Evolutionary conservation across 1,140 invertebrate genomes (phyloP).

Genomic region (Drosophila hydei): DNA sequence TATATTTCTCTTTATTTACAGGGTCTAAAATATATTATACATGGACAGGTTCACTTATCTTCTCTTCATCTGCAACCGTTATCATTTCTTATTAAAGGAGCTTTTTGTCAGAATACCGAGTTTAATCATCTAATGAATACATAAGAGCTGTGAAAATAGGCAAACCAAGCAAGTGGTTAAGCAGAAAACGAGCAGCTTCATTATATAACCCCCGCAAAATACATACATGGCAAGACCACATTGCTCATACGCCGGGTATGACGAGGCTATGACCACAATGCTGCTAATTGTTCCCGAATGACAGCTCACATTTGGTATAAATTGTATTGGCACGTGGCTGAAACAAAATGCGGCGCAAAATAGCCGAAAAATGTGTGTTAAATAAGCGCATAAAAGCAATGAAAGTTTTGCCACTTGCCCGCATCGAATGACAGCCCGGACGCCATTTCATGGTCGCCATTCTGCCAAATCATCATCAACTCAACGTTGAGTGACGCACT

Average conservation of each 20-base stretch:
- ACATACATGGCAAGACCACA: conserved; percentile 21
- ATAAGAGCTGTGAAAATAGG: conserved; percentile 1
- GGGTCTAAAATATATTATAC: too few species aligned
- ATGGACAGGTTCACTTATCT: too few species aligned
- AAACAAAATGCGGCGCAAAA: conserved; percentile 60
- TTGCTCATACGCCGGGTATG: conserved; percentile 55
- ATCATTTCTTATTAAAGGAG: too few species aligned
- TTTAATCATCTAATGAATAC: conserved; percentile 42
- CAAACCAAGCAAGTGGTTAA: not conserved
- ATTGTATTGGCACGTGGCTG: conserved; percentile 41
- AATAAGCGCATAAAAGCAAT: conserved; percentile 79
- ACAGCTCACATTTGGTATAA: conserved; percentile 59
- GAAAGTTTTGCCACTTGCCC: conserved; percentile 73
- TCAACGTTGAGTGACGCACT: conserved; percentile 25
- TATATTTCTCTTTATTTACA: too few species aligned
- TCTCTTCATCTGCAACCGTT: too few species aligned
- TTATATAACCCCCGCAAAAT: conserved; percentile 39
- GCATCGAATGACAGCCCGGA: conserved; percentile 43
- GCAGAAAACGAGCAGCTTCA: conserved; percentile 52
- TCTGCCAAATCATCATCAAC: conserved; percentile 69
- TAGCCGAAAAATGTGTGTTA: conserved; percentile 76
- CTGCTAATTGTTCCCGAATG: conserved; percentile 72
- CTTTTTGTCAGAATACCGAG: not conserved
- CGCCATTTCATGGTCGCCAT: conserved; percentile 54
- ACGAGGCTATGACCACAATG: conserved; percentile 27